Percentiles rank a stretch among this genome's conserved stretches.
Conservation (phyloP, 2,113 vertebrate genomes). For the Charadrius vociferus region DNA sequence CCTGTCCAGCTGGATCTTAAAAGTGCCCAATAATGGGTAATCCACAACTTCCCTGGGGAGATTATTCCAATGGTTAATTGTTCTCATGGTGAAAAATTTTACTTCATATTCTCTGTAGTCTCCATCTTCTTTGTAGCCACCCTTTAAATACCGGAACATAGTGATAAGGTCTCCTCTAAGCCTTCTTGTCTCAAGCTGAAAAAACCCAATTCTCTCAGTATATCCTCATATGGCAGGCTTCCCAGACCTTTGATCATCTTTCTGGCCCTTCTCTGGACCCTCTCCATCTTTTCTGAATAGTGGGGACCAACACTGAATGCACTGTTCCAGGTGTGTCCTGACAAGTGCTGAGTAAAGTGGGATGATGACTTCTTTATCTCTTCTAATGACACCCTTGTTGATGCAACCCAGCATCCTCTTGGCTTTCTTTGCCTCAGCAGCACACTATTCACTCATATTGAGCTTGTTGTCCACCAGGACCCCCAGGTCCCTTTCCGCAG, state of each 20-base stretch:
- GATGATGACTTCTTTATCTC: no score
- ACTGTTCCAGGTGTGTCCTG: no score
- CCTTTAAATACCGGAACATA: neutral
- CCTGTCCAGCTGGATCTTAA: neutral
- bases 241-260: neutral
- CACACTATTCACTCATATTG: no score
- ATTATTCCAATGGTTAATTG: neutral
- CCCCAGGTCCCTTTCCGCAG: neutral
- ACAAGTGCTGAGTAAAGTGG: no score
- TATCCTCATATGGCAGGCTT: neutral
- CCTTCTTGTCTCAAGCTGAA: neutral
- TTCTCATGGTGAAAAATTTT: neutral
- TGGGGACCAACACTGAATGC: no score
- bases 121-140: neutral
- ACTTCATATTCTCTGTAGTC: no score
- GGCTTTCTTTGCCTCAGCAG: no score
- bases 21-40: neutral
- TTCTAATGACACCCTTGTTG: no score
- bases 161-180: neutral
- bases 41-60: neutral
- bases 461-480: neutral
- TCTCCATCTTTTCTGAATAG: neutral
- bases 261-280: neutral
- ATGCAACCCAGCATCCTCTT: no score
- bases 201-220: neutral